A percentile compares a stretch with the other conserved stretches of the same genome.
Conservation (phyloP, 2,888 invertebrate species). For the Lacanobia oleracea region DNA sequence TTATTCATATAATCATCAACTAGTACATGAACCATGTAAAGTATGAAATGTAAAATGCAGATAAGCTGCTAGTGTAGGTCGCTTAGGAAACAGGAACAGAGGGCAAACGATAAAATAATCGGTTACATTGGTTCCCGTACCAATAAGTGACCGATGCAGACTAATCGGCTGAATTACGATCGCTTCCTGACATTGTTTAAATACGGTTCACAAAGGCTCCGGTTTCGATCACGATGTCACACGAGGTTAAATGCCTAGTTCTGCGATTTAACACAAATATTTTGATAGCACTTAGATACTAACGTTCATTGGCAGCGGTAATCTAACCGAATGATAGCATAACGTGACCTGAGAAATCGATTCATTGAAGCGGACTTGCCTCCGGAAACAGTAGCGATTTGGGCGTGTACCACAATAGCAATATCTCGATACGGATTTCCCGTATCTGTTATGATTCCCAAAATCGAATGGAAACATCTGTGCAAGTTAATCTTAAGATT, state of each 20-base stretch:
- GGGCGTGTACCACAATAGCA: conserved; percentile 21
- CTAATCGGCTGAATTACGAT: conserved; percentile 75
- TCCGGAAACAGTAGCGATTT: conserved; percentile 26
- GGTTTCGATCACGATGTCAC: conserved; percentile 64
- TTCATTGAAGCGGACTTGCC: conserved; percentile 31
- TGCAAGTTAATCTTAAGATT: conserved; percentile 40
- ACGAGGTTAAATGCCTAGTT: conserved; percentile 35
- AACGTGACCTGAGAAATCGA: conserved; percentile 53
- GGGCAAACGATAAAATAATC: conserved; percentile 63
- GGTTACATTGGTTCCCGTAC: conserved; percentile 61
- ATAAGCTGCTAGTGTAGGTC: conserved; percentile 56
- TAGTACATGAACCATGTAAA: conserved; percentile 11
- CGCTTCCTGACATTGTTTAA: conserved; percentile 81
- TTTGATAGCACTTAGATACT: conserved; percentile 38
- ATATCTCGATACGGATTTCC: conserved; percentile 25
- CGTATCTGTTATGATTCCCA: conserved; percentile 17
- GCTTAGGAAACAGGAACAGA: conserved; percentile 62
- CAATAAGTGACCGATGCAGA: conserved; percentile 67
- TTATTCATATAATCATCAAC: conserved; percentile 19
- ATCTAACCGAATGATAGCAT: conserved; percentile 35
- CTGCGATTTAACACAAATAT: conserved; percentile 39
- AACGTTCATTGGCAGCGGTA: conserved; percentile 27
- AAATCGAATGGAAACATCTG: conserved; percentile 15
- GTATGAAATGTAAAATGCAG: conserved; percentile 54
- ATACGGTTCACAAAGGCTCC: conserved; percentile 72